A percentile compares a stretch with the other conserved stretches of the same genome.
phyloP scores from a whole-genome alignment of 2,113 vertebrate species.

The Rafetus swinhoei region DNA sequence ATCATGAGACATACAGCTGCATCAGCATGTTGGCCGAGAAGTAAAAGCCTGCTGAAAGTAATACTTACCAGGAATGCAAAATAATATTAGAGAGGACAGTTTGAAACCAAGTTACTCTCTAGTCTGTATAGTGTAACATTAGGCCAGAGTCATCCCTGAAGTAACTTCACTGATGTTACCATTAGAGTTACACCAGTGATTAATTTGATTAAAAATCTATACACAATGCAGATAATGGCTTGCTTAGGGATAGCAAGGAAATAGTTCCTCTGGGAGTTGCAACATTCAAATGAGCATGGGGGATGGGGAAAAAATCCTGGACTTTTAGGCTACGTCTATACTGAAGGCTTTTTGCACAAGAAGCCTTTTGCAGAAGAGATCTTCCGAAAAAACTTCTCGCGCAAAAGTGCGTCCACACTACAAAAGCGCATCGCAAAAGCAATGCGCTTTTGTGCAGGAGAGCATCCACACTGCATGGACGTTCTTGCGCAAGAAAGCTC shows the following conservation, averaged over 20 bases:
- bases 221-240: fast-evolving
- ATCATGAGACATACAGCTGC: not conserved
- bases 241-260: not conserved
- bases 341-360: no score
- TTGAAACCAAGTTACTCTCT: not conserved
- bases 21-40: not conserved
- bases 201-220: not conserved
- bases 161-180: not conserved
- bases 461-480: no score
- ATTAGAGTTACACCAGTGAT: not conserved
- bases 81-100: not conserved
- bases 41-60: not conserved
- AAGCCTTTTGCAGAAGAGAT: no score
- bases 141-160: slow-evolving; percentile 3
- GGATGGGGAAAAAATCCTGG: not conserved
- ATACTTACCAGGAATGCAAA: not conserved
- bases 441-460: no score
- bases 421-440: no score
- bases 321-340: no score
- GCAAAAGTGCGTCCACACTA: no score
- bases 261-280: not conserved
- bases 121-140: not conserved
- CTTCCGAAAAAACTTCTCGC: no score
- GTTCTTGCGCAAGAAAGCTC: no score
- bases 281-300: not conserved